Conservation (phyloP, 2,113 vertebrate species). For the Chroicocephalus ridibundus region DNA sequence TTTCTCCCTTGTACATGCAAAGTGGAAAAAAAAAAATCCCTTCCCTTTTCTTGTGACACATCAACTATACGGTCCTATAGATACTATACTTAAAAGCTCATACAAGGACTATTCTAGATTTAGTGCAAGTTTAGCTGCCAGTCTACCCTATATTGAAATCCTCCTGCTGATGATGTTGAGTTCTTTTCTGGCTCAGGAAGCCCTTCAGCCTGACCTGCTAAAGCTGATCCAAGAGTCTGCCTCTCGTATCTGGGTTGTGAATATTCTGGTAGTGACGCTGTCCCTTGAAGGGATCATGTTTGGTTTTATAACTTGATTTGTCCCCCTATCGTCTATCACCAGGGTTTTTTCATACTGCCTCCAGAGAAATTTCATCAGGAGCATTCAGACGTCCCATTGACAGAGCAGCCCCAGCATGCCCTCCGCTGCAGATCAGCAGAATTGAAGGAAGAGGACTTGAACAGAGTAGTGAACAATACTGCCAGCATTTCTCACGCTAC, state of each 20-base stretch:
- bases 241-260: neutral
- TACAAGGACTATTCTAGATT: neutral
- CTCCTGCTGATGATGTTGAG: neutral
- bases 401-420: neutral
- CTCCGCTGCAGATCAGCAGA: neutral
- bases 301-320: neutral
- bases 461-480: neutral
- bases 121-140: neutral
- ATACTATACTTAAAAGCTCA: neutral
- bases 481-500: neutral
- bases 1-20: neutral
- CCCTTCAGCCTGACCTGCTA: neutral
- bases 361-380: neutral
- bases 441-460: neutral
- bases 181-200: neutral
- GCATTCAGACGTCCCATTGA: neutral
- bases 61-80: neutral
- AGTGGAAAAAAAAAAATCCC: neutral
- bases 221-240: neutral
- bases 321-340: neutral
- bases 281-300: rapidly evolving
- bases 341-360: neutral
- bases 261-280: neutral
- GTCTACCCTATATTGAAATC: neutral
- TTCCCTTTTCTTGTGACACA: neutral